These are phyloP conservation scores for Aphidius colemani DNA, from an alignment of 2,888 invertebrate species.

Conservation along the genomic window DNA sequence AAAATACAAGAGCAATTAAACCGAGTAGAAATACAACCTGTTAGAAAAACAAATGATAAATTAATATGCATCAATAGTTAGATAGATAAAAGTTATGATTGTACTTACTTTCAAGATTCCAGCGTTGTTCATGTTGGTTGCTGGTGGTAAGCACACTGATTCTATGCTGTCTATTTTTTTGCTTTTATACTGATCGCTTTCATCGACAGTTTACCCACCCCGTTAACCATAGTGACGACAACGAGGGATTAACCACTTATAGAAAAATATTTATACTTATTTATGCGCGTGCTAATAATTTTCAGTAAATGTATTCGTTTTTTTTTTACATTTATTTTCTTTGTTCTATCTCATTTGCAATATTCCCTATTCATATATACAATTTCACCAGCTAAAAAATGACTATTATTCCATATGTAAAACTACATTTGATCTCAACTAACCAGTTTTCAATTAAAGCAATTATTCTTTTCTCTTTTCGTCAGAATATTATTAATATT, in stretches of 20 bases:
- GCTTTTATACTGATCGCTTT: slow-evolving; percentile 53
- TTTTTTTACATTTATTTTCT: slow-evolving; percentile 19
- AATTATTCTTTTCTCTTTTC: too few relatives aligned
- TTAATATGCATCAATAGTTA: neutral
- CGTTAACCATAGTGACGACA: slow-evolving; percentile 9
- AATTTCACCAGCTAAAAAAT: too few relatives aligned
- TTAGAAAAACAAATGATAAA: neutral
- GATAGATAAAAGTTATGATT: slow-evolving; percentile 18
- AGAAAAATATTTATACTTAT: slow-evolving; percentile 16
- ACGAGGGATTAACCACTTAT: slow-evolving; percentile 3
- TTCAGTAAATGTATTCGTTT: neutral
- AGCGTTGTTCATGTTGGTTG: slow-evolving; percentile 55
- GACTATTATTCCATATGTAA: too few relatives aligned
- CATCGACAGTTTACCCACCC: slow-evolving; percentile 8
- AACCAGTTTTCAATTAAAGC: too few relatives aligned
- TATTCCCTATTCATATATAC: neutral
- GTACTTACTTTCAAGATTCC: slow-evolving; percentile 58
- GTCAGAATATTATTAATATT: too few relatives aligned
- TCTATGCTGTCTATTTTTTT: slow-evolving; percentile 51
- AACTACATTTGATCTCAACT: too few relatives aligned
- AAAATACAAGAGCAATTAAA: slow-evolving; percentile 29
- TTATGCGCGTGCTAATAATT: slow-evolving; percentile 5
- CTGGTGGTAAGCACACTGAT: slow-evolving; percentile 56
- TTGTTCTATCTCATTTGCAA: slow-evolving; percentile 13
- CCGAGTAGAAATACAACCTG: slow-evolving; percentile 25